phyloP scores from a whole-genome alignment of 2,797 vertebrate species.

The Martes flavigula region DNA sequence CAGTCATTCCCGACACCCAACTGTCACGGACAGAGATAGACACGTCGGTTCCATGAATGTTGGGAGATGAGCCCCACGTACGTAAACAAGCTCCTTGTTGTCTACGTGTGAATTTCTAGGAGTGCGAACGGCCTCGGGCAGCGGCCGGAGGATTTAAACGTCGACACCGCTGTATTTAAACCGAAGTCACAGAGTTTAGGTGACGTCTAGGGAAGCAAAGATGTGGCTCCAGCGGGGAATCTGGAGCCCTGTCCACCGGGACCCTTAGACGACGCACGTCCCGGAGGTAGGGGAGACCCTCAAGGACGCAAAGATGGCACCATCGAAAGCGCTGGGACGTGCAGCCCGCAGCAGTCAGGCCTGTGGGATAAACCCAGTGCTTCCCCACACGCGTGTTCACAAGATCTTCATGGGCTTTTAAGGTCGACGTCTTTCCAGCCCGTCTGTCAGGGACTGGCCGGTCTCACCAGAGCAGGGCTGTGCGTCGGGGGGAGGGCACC shows the following conservation, averaged over 20 bases:
- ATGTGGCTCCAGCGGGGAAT: fast-evolving
- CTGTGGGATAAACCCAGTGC: fast-evolving
- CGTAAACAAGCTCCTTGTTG: not conserved
- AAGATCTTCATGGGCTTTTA: fast-evolving
- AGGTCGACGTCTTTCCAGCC: fast-evolving
- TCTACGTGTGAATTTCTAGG: not conserved
- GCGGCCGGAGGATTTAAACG: fast-evolving
- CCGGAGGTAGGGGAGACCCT: fast-evolving
- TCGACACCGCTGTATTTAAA: fast-evolving
- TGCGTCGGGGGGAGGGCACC: not conserved
- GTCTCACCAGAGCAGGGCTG: fast-evolving
- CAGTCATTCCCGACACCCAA: not conserved
- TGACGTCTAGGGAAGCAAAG: fast-evolving
- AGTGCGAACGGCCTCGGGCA: fast-evolving
- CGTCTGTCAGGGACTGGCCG: too few species aligned
- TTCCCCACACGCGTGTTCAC: fast-evolving
- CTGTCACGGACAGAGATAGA: not conserved
- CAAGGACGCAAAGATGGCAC: fast-evolving
- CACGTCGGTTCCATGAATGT: not conserved
- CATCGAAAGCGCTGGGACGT: fast-evolving
- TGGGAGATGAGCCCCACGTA: not conserved
- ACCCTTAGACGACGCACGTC: fast-evolving
- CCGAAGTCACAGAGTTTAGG: fast-evolving
- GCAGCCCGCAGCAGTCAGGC: fast-evolving
- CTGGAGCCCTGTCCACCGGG: fast-evolving